Conservation (phyloP, 1,140 invertebrate species). For the Sarcophaga bullata region DNA sequence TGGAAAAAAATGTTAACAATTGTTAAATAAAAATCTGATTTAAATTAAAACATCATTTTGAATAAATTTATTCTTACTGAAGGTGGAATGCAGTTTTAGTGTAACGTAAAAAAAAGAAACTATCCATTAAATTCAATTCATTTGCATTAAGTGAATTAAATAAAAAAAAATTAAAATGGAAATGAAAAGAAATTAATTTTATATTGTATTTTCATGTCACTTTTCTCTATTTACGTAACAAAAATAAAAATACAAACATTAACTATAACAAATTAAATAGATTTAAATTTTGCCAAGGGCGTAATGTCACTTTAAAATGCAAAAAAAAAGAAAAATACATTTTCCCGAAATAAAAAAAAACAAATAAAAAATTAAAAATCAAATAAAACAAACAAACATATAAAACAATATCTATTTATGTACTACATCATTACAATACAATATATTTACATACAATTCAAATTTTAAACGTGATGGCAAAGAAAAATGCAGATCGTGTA, state of each 20-base stretch:
- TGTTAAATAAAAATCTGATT: not conserved
- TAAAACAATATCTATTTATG: not conserved
- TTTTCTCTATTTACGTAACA: conserved; percentile 1
- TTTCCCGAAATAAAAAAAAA: conserved; percentile 26
- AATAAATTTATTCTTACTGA: not conserved
- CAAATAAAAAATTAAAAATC: not conserved
- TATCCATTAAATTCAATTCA: not conserved
- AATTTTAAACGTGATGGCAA: conserved; percentile 29
- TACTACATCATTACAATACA: not conserved
- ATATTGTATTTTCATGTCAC: no score
- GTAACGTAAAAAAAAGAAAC: not conserved
- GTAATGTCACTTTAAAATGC: conserved; percentile 11
- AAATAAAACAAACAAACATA: not conserved
- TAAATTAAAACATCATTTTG: not conserved
- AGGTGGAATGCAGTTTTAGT: not conserved
- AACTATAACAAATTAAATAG: not conserved
- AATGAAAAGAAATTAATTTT: no score
- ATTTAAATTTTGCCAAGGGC: conserved; percentile 33
- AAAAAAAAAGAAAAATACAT: not conserved
- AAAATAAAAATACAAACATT: not conserved
- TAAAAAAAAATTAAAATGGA: not conserved
- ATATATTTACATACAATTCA: no score
- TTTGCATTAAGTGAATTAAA: not conserved
- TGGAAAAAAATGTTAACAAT: not conserved
- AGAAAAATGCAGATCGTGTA: conserved; percentile 27